Conservation (phyloP, 2,113 vertebrate genomes). For the Petroica traversi region DNA sequence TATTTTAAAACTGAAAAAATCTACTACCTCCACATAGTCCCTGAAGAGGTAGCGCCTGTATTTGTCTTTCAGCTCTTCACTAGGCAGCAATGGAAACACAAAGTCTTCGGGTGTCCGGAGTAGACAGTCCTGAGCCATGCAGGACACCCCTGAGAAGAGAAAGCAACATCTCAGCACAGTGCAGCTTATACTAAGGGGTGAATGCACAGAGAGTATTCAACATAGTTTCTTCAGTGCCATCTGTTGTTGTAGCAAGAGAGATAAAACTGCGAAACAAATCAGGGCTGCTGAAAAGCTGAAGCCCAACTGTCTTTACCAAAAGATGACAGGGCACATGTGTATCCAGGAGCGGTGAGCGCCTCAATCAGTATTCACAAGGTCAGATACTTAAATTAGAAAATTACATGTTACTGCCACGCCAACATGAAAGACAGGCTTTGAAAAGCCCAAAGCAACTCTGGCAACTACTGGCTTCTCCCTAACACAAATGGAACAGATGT, state of each 20-base stretch:
- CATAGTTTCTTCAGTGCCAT: slow-evolving; percentile 17
- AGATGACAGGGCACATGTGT: neutral
- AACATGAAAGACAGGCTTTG: neutral
- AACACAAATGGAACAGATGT: neutral
- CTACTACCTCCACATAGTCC: slow-evolving; percentile 92
- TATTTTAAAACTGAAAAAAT: neutral
- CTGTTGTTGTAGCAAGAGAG: slow-evolving; percentile 29
- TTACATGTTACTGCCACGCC: neutral
- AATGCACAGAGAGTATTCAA: neutral
- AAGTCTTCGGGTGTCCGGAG: slow-evolving; percentile 96
- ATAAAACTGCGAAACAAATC: slow-evolving; percentile 29
- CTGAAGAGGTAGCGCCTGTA: slow-evolving; percentile 99
- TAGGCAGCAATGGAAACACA: slow-evolving; percentile 93
- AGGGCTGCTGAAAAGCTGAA: slow-evolving; percentile 18
- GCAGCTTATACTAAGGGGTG: neutral
- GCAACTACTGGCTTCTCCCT: neutral
- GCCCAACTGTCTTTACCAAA: neutral
- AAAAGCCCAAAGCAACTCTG: neutral
- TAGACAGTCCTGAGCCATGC: slow-evolving; percentile 98
- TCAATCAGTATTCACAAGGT: neutral
- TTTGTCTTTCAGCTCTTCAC: slow-evolving; percentile 96
- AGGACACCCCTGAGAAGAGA: slow-evolving; percentile 86
- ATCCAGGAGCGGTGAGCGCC: neutral
- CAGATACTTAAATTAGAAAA: neutral
- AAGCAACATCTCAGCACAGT: neutral